Conservation (phyloP, 2,888 invertebrate species). For the Mamestra brassicae region DNA sequence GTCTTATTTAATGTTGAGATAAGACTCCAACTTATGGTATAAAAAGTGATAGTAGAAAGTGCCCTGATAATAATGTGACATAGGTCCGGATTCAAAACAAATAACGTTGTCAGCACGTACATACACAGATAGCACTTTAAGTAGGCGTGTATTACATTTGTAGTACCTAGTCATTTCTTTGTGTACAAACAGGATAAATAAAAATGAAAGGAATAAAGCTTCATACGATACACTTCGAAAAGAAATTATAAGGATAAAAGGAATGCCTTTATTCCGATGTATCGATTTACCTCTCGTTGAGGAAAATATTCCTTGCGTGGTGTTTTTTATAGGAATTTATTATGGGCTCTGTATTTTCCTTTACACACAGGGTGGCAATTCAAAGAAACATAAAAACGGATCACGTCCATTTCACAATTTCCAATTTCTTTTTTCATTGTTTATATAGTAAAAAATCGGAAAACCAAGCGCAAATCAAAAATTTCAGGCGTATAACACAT, state of each 20-base stretch:
- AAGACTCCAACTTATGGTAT: slow-evolving; percentile 27
- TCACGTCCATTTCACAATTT: slow-evolving; percentile 2
- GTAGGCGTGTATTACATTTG: neutral
- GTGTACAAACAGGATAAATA: slow-evolving; percentile 1
- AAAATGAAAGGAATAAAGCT: neutral
- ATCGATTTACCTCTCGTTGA: slow-evolving; percentile 44
- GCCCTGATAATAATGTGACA: slow-evolving; percentile 19
- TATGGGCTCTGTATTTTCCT: slow-evolving; percentile 23
- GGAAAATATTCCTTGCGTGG: slow-evolving; percentile 46
- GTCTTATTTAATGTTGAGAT: slow-evolving; percentile 51
- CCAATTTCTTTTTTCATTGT: neutral
- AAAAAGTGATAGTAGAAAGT: slow-evolving; percentile 55
- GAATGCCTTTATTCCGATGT: slow-evolving; percentile 20
- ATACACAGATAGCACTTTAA: neutral
- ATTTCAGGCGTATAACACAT: neutral
- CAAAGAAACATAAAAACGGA: slow-evolving; percentile 27
- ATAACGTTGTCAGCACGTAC: slow-evolving; percentile 21
- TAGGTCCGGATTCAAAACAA: slow-evolving; percentile 32
- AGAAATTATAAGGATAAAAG: slow-evolving; percentile 42
- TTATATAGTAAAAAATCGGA: slow-evolving; percentile 1
- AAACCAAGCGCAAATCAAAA: neutral
- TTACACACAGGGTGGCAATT: slow-evolving; percentile 23
- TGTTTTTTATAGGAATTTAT: slow-evolving; percentile 38
- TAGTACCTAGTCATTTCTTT: neutral
- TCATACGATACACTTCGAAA: slow-evolving; percentile 14